Evolutionary conservation across 2,888 invertebrate genomes (phyloP), one percentile per base, ranked within the genome.

Genomic region (Lepetodrilus schrolli): DNA sequence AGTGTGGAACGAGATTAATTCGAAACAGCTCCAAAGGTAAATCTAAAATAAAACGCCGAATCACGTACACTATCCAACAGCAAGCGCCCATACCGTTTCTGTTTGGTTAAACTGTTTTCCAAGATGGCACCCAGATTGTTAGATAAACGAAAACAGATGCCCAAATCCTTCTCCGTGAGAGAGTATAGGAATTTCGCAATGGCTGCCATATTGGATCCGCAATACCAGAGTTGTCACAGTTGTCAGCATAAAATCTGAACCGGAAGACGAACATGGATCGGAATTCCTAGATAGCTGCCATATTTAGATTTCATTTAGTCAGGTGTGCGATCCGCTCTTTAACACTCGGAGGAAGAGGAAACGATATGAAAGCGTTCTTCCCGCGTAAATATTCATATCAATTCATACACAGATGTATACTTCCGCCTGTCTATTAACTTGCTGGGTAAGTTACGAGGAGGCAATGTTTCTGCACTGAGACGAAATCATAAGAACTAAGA

Each of bases 71-170:
- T 49, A 37, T 37, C 36, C 68, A 43, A 49, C 66, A 70, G 50
- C 70, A 21, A 4, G 50, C 4, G 30, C 26, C 58, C 58, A 58
- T 13, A 43, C 58, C 34, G 58, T 30, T 58, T 30, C 58, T 70
- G 37, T 50, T 70, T 70, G 38, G 50, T 34, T 70, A 70, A 70
- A 70, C 50, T 70, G 70, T 70, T 70, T 70, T 70, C n/a, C 48
- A 70, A 70, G 50, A 70, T 70, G 50, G 30, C 70, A 36, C 20
- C 50, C 70, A 70, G 70, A 70, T 30, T 49, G 49, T 20, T 34
- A 36, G 70, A 50, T 50, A 70, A 70, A 37, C 50, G 50, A 48
- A 37, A 70, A 70, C 70, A 70, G 70, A 49, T 70, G 70, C 50
- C 21, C 34, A 23, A 49, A 70, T 70, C 68, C 43, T 48, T 68